Percentiles rank a stretch among this genome's conserved stretches.
These are phyloP conservation scores for Meriones unguiculatus DNA, from an alignment of 2,113 vertebrate species.

Conservation along the genomic window DNA sequence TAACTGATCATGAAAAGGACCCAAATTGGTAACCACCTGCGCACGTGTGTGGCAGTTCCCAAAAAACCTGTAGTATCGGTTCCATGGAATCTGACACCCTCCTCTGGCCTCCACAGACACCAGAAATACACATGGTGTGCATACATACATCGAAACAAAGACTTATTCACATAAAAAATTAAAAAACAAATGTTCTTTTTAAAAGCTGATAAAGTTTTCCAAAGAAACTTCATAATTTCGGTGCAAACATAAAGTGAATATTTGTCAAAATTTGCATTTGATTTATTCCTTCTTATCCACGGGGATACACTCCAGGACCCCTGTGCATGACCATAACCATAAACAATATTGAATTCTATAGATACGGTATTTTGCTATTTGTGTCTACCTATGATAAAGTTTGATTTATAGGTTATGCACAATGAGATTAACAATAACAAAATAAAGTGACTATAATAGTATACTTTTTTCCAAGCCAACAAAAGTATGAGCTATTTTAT, in stretches of 20 bases:
- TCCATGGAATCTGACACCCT: not conserved
- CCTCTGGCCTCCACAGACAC: not conserved
- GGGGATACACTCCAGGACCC: not conserved
- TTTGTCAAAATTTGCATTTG: slow-evolving; percentile 34
- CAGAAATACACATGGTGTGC: not conserved
- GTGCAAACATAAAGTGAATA: slow-evolving; percentile 5
- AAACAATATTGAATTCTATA: not conserved
- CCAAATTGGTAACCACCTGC: not conserved
- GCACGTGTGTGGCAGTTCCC: not conserved
- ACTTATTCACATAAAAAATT: not conserved
- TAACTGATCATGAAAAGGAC: not conserved
- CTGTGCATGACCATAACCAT: not conserved
- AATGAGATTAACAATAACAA: not conserved
- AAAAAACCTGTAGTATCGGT: not conserved
- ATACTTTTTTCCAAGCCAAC: not conserved
- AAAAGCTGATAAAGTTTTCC: not conserved
- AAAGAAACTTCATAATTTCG: not conserved
- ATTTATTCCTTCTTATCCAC: not conserved
- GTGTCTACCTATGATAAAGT: not conserved
- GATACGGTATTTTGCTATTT: not conserved
- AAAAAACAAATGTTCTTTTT: not conserved
- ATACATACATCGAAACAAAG: not conserved
- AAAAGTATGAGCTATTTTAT: not conserved
- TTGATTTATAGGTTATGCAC: not conserved
- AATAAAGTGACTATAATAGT: not conserved